Conservation (phyloP, 2,797 vertebrate genomes). For the Chrysocyon brachyurus region DNA sequence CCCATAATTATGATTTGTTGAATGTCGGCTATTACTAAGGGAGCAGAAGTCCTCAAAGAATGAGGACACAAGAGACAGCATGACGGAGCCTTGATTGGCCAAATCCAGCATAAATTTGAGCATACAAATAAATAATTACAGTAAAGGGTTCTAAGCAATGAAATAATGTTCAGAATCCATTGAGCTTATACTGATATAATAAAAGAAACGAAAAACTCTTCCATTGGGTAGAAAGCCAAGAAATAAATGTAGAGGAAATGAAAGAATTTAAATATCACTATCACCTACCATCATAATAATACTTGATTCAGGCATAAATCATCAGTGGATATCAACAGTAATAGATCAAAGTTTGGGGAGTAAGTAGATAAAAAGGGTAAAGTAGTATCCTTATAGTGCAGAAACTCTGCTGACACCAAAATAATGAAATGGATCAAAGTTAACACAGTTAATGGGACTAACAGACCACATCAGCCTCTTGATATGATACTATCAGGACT, state of each 20-base stretch:
- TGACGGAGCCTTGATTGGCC: neutral
- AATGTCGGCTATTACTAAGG: neutral
- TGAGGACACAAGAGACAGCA: neutral
- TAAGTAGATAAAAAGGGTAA: neutral
- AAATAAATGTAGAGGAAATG: neutral
- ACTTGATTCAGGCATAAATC: slow-evolving; percentile 8
- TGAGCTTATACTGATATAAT: neutral
- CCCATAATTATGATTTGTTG: neutral
- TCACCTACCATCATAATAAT: neutral
- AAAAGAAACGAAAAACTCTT: slow-evolving; percentile 46
- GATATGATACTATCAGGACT: neutral
- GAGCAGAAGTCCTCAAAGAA: neutral
- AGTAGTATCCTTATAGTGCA: neutral
- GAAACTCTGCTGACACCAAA: neutral
- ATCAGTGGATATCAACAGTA: neutral
- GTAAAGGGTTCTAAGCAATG: slow-evolving; percentile 19
- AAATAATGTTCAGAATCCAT: neutral
- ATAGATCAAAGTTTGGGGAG: neutral
- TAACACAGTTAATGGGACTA: slow-evolving; percentile 3
- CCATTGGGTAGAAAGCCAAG: neutral
- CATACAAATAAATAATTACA: slow-evolving; percentile 2
- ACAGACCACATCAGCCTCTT: neutral
- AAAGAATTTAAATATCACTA: slow-evolving; percentile 27
- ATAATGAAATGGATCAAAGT: slow-evolving; percentile 43
- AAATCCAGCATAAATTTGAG: slow-evolving; percentile 44